phyloP scores from a whole-genome alignment of 2,113 vertebrate species.

The Hippocampus guttulatus region DNA sequence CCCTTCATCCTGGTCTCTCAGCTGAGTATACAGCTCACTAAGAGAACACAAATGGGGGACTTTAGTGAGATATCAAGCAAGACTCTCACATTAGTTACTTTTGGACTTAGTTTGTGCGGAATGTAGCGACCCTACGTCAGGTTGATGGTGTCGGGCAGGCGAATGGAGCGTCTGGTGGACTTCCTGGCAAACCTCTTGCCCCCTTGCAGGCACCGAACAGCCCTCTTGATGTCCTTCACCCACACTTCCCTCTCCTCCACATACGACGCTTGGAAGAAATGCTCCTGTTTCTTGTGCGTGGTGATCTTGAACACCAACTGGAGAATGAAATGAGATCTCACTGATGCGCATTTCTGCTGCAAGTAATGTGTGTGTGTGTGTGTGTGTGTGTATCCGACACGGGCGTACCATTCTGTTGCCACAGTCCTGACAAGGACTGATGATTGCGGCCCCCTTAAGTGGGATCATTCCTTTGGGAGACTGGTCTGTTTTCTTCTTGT shows the following conservation, averaged over 20 bases:
- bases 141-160: constrained; percentile 83
- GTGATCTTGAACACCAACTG: constrained; percentile 92
- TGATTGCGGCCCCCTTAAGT: constrained; percentile 80
- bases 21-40: constrained; percentile 82
- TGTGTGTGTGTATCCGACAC: neutral
- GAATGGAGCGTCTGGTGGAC: constrained; percentile 89
- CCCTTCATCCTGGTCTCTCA: constrained; percentile 87
- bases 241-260: constrained; percentile 91
- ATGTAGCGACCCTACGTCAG: constrained; percentile 70
- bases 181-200: constrained; percentile 89
- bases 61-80: neutral
- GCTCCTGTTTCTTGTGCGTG: constrained; percentile 84
- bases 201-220: constrained; percentile 76
- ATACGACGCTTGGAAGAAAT: constrained; percentile 91
- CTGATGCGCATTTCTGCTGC: neutral
- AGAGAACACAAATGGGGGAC: constrained; percentile 23
- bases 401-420: constrained; percentile 80
- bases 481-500: constrained; percentile 87
- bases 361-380: neutral
- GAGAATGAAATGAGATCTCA: constrained; percentile 10
- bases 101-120: neutral
- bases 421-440: constrained; percentile 87
- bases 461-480: constrained; percentile 95
- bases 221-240: constrained; percentile 88
- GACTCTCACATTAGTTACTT: neutral